Conservation (phyloP, 2,797 vertebrate species). For the Geotrypetes seraphini region DNA sequence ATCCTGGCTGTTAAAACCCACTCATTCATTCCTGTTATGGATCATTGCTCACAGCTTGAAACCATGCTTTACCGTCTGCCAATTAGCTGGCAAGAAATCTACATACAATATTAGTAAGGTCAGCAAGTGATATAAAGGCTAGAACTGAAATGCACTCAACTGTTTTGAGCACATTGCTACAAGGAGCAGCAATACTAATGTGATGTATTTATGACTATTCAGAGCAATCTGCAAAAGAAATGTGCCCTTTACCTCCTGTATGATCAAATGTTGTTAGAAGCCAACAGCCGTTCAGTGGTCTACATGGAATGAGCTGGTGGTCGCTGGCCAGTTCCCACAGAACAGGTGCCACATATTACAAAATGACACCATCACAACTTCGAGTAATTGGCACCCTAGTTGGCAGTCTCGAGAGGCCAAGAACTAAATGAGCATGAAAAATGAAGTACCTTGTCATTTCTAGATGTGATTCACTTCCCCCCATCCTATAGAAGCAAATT, state of each 20-base stretch:
- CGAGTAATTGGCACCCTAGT: too few species aligned
- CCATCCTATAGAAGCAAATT: neutral
- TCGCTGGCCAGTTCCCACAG: too few species aligned
- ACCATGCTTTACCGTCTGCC: slow-evolving; percentile 57
- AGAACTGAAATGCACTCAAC: slow-evolving; percentile 43
- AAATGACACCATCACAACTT: too few species aligned
- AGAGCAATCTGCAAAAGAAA: neutral
- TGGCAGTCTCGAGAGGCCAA: neutral
- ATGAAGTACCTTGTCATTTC: too few species aligned
- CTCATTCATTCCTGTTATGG: slow-evolving; percentile 70
- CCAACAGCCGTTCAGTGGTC: too few species aligned
- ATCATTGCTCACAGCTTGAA: slow-evolving; percentile 67
- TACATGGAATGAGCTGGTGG: too few species aligned
- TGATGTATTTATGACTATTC: neutral
- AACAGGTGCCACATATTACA: too few species aligned
- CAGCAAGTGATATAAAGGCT: slow-evolving; percentile 61
- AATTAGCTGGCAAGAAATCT: slow-evolving; percentile 67
- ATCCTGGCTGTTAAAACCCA: slow-evolving; percentile 67
- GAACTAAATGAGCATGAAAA: too few species aligned
- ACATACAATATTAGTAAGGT: slow-evolving; percentile 69
- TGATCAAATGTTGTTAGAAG: too few species aligned
- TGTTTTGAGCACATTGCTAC: slow-evolving; percentile 52
- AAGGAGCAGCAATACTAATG: slow-evolving; percentile 18
- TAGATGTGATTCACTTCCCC: too few species aligned
- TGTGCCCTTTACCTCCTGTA: neutral